Evolutionary conservation across 2,797 vertebrate genomes (phyloP).

Genomic region (Harpagifer antarcticus): DNA sequence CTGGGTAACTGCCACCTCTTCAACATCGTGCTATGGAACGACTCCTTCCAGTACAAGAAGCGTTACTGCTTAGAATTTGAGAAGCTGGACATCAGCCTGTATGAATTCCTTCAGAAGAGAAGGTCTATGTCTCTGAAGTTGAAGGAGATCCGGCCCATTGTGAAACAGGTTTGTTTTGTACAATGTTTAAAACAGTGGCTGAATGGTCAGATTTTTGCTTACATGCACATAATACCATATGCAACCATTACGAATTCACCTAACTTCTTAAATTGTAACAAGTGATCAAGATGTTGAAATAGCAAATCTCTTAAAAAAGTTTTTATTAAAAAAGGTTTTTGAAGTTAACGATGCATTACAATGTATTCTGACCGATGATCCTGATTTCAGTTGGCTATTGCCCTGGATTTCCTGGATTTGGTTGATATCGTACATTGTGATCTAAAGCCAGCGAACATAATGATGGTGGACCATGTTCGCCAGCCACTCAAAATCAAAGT

Average conservation of each 20-base stretch:
- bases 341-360: neutral
- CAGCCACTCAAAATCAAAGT: neutral
- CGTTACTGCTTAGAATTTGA: constrained; percentile 13
- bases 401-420: neutral
- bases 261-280: no score
- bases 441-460: neutral
- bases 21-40: constrained; percentile 2
- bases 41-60: neutral
- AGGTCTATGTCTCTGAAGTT: neutral
- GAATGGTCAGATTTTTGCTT: no score
- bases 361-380: neutral
- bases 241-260: no score
- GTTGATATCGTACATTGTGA: neutral
- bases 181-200: no score
- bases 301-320: neutral
- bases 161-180: constrained; percentile 6
- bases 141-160: neutral
- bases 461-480: constrained; percentile 7
- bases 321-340: neutral
- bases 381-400: neutral
- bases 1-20: neutral
- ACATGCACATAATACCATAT: no score
- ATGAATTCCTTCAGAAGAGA: neutral
- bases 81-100: constrained; percentile 3
- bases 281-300: no score